phyloP scores from a whole-genome alignment of 1,140 invertebrate genomes.

The Trachelipus rathkii region DNA sequence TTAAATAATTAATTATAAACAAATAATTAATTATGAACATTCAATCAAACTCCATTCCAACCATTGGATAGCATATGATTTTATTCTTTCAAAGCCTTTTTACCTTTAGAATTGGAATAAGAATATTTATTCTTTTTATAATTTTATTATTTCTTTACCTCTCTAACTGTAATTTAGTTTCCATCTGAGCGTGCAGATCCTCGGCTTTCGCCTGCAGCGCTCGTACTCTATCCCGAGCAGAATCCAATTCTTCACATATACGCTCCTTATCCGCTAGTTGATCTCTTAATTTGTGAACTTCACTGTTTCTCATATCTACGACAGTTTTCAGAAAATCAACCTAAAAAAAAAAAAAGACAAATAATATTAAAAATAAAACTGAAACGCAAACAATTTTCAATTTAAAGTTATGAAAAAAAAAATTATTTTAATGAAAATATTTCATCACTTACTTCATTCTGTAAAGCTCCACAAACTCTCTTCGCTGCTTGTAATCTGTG shows the following conservation, averaged over 20 bases:
- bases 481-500: constrained; percentile 36
- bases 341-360: neutral
- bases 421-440: neutral
- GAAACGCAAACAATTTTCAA: neutral
- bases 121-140: no score
- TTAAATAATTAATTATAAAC: no score
- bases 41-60: no score
- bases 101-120: no score
- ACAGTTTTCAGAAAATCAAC: constrained; percentile 43
- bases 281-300: constrained; percentile 64
- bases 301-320: constrained; percentile 50
- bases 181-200: constrained; percentile 64
- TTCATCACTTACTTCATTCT: constrained; percentile 36
- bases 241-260: constrained; percentile 57
- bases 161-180: constrained; percentile 52
- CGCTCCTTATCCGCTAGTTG: constrained; percentile 57
- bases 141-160: constrained; percentile 28
- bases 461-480: constrained; percentile 33
- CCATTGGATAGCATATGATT: no score
- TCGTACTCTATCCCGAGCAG: constrained; percentile 56
- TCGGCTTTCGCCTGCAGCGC: constrained; percentile 63
- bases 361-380: constrained; percentile 1
- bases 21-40: no score
- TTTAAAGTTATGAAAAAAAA: no score
- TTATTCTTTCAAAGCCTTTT: no score